These are phyloP conservation scores for Hypolimnas misippus DNA, from an alignment of 2,888 invertebrate genomes.

Conservation along the genomic window DNA sequence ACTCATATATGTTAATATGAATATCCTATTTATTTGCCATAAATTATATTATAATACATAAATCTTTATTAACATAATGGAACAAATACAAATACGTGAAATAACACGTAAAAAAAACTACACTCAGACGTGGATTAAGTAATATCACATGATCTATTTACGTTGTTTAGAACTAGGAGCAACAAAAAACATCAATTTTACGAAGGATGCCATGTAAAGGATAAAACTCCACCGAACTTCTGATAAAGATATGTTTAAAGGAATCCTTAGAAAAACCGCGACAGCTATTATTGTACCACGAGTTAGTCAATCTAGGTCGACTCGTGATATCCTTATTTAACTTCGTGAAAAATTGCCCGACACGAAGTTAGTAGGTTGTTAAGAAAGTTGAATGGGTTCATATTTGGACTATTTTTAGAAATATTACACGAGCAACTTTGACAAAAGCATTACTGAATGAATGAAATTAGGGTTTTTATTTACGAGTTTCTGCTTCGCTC, in stretches of 20 bases:
- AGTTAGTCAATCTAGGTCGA: constrained; percentile 4
- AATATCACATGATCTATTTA: not conserved
- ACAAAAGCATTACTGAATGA: not conserved
- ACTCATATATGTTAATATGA: too few relatives aligned
- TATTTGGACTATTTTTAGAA: not conserved
- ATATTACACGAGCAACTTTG: not conserved
- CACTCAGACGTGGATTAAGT: not conserved
- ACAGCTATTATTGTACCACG: constrained; percentile 5
- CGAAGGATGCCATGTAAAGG: not conserved
- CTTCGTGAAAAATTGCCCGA: not conserved
- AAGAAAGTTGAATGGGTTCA: not conserved
- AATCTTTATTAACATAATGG: too few relatives aligned
- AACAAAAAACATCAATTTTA: not conserved
- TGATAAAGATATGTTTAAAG: not conserved
- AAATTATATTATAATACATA: too few relatives aligned
- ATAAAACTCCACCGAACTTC: not conserved
- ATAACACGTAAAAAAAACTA: not conserved
- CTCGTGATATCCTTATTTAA: constrained; percentile 2
- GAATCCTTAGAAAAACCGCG: not conserved
- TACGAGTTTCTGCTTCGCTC: too few relatives aligned
- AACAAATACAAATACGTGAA: too few relatives aligned
- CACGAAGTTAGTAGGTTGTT: not conserved
- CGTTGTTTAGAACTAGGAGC: not conserved
- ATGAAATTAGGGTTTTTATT: too few relatives aligned
- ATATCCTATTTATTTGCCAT: too few relatives aligned